These are phyloP conservation scores for Emydura subglobosa DNA, from an alignment of 2,113 vertebrate genomes.

Conservation along the genomic window DNA sequence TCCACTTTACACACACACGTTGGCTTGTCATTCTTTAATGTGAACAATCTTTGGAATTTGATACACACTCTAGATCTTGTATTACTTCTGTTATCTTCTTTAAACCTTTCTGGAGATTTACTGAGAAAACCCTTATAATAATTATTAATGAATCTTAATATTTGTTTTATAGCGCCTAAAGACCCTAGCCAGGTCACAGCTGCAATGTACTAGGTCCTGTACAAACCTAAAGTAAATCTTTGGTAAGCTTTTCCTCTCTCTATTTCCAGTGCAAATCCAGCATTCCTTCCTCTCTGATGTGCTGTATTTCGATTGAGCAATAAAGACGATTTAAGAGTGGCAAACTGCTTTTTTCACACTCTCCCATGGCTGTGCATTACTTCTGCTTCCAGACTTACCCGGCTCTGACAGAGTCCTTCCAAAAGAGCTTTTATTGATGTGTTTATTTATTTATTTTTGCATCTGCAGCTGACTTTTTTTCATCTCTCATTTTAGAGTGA, in stretches of 20 bases:
- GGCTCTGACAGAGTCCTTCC: not conserved
- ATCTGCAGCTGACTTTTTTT: not conserved
- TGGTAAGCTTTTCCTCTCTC: not conserved
- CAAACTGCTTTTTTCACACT: not conserved
- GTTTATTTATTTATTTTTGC: not conserved
- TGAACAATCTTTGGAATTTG: not conserved
- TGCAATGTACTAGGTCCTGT: not conserved
- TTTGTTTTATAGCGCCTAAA: not conserved
- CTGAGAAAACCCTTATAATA: not conserved
- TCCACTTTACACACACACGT: not conserved
- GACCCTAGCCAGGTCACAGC: not conserved
- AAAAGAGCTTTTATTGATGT: not conserved
- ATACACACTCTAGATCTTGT: fast-evolving
- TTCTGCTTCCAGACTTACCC: not conserved
- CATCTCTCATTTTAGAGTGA: not conserved
- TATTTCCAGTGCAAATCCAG: not conserved
- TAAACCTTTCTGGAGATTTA: not conserved
- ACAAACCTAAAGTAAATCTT: not conserved
- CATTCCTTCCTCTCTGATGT: not conserved
- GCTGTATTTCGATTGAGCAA: not conserved
- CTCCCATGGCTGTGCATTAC: not conserved
- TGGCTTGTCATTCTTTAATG: not conserved
- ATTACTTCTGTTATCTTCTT: not conserved
- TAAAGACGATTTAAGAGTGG: not conserved
- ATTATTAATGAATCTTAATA: not conserved